Base-by-base conservation (phyloP, 2,797 vertebrate species). In the Zalophus californianus region DNA sequence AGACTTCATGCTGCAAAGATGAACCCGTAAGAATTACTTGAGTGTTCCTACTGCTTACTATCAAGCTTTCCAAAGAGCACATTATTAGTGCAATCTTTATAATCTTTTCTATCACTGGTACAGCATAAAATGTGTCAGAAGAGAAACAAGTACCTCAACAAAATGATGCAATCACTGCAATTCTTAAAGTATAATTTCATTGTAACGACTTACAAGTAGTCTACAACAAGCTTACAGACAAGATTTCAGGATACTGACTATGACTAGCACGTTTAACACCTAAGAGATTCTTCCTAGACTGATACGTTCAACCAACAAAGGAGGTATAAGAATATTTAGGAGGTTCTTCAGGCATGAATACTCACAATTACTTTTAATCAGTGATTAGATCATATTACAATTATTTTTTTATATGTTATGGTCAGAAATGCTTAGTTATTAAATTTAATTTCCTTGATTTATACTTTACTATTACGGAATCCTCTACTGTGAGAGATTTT, bases 351-450 rank as follows among this genome's bases (percentile, higher is more conserved):
- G 78, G 23, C 54, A 97, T 88, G 20, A 94, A 97, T 87, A 91
- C 68, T 12, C 13, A 32, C 64, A 79, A 95, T 87, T 95, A 94
- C 70, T 87, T 95, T 90, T 86, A 92, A 96, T 90, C n/a, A 85
- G 11, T 93, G 52, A 23, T 82, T 96, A 64, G 10, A 14, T 90
- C 44, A 56, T 75, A 90, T 44, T 91, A 73, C 3, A 96, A 80
- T 73, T 92, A 89, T 78, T 90, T 93, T 38, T 94, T 97, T 79
- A 90, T 77, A 85, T 96, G 25, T 18, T 54, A 95, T 64, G 29
- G 10, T 64, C 41, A 97, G 73, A 96, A 96, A 97, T 96, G 35
- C 70, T 60, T 97, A 93, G 7, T 93, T 94, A 88, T 41, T 95
- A 84, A 87, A 80, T 90, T 77, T 80, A 82, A 89, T 91, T 78